A percentile compares a stretch with the other conserved stretches of the same genome.
Evolutionary conservation across 2,113 vertebrate species (phyloP).

Genomic region (Phocoena sinus): DNA sequence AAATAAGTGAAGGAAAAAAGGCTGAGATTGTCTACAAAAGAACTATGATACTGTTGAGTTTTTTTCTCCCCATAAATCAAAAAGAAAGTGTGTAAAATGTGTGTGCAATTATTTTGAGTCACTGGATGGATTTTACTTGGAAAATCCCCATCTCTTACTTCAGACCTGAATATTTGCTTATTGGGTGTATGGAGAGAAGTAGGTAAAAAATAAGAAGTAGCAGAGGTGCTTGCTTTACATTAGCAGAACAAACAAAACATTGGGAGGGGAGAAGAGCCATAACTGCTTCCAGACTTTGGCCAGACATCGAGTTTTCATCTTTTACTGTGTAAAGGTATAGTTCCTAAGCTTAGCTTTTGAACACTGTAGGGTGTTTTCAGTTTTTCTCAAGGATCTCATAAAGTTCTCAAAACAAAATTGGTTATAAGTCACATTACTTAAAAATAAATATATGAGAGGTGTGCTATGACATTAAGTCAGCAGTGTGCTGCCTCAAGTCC

Average conservation of each 20-base stretch:
- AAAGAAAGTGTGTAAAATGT: neutral
- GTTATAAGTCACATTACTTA: constrained; percentile 7
- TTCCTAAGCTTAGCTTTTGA: neutral
- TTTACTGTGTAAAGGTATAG: neutral
- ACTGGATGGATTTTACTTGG: neutral
- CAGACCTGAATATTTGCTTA: neutral
- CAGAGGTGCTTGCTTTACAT: neutral
- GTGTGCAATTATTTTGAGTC: neutral
- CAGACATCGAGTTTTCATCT: neutral
- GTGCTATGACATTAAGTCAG: neutral
- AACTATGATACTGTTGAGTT: neutral
- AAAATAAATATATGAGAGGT: neutral
- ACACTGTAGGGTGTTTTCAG: neutral
- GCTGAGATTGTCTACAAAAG: neutral
- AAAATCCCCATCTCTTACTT: neutral
- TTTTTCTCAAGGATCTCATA: neutral
- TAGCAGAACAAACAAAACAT: neutral
- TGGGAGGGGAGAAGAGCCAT: neutral
- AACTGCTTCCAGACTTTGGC: neutral
- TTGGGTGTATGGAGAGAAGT: neutral
- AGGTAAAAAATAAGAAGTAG: neutral
- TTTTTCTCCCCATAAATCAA: neutral
- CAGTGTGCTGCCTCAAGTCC: neutral
- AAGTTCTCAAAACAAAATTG: neutral
- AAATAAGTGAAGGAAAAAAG: neutral